Conservation (phyloP, 2,113 vertebrate genomes). For the Numida meleagris region DNA sequence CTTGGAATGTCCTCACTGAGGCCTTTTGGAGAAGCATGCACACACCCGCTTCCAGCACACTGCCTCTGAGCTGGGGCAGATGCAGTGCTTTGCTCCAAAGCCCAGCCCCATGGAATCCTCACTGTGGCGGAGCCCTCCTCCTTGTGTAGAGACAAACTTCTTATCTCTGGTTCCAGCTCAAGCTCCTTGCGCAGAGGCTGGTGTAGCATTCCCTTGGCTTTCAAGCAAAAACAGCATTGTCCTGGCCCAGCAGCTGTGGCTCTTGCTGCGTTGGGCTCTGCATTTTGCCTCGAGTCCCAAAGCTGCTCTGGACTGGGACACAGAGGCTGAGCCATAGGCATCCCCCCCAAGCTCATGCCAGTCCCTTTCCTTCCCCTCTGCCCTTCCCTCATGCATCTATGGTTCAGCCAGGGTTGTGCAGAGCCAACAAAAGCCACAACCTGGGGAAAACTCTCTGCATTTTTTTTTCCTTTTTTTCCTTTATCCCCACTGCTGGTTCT, state of each 20-base stretch:
- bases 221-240: background rate
- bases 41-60: too few relatives aligned
- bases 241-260: fast-evolving
- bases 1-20: fast-evolving
- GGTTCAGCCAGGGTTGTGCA: background rate
- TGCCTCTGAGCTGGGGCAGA: background rate
- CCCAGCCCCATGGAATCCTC: background rate
- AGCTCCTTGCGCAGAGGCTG: background rate
- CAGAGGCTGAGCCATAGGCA: background rate
- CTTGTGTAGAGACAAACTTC: background rate
- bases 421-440: background rate
- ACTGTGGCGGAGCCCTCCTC: background rate
- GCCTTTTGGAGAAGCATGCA: background rate
- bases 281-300: fast-evolving
- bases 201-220: background rate
- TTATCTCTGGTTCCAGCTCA: fast-evolving
- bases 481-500: background rate
- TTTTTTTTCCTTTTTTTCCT: background rate
- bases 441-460: background rate
- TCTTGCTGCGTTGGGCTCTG: background rate
- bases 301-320: background rate
- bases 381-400: background rate
- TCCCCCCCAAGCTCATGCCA: background rate
- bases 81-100: background rate
- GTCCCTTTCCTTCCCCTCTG: background rate